These are phyloP conservation scores for Crotalus helleri DNA, from an alignment of 2,113 vertebrate species.

Conservation along the genomic window DNA sequence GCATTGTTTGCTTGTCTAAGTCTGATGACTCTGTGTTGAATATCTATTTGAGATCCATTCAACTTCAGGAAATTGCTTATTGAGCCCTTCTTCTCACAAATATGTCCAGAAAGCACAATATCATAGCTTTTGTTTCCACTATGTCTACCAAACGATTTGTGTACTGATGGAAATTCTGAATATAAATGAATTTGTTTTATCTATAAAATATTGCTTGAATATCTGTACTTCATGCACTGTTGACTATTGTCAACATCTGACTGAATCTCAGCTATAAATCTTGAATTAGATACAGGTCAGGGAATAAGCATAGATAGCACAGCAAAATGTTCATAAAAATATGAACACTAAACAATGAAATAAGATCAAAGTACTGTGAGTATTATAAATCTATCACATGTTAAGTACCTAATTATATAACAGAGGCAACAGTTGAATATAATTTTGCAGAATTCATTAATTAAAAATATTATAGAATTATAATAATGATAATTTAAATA, in stretches of 20 bases:
- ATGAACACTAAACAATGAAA: constrained; percentile 24
- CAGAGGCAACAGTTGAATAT: not conserved
- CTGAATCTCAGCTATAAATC: constrained; percentile 48
- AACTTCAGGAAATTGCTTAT: constrained; percentile 49
- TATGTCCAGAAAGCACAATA: constrained; percentile 16
- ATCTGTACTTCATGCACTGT: not conserved
- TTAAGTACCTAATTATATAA: not conserved
- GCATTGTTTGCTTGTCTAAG: constrained; percentile 43
- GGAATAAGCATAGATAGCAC: constrained; percentile 38
- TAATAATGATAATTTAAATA: not conserved
- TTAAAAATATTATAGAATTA: not conserved
- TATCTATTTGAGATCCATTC: constrained; percentile 46
- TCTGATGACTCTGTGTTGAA: constrained; percentile 28
- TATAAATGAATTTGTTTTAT: constrained; percentile 21
- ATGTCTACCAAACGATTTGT: constrained; percentile 17
- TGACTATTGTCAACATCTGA: constrained; percentile 46
- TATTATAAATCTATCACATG: not conserved
- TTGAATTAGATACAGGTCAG: constrained; percentile 53
- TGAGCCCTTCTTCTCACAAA: constrained; percentile 44
- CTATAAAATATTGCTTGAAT: constrained; percentile 29
- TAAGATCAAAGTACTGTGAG: constrained; percentile 11
- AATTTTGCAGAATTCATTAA: not conserved
- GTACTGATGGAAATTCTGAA: constrained; percentile 29
- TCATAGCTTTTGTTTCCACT: constrained; percentile 28
- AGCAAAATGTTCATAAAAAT: constrained; percentile 31